Conservation (phyloP, 2,797 vertebrate genomes). For the Bradypodion ventrale region DNA sequence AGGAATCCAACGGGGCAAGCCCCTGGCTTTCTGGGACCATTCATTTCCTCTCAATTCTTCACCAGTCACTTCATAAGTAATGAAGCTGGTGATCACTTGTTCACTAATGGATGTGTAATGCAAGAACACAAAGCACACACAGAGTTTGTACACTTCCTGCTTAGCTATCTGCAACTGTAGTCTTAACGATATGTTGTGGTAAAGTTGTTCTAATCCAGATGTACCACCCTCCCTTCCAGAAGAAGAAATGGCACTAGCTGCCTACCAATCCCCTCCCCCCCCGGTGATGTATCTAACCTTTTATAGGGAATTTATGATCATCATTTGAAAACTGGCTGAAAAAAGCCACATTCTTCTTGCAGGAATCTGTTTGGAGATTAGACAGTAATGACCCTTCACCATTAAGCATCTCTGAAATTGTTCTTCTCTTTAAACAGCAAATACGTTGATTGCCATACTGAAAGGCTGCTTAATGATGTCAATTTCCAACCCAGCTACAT, state of each 20-base stretch:
- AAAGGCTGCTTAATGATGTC: conserved; percentile 16
- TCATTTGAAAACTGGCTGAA: background rate
- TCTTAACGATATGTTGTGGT: too few relatives aligned
- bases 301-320: background rate
- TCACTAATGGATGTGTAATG: background rate
- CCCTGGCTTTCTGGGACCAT: background rate
- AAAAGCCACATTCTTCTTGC: background rate
- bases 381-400: conserved; percentile 10
- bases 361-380: background rate
- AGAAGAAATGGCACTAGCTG: background rate
- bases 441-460: conserved; percentile 3
- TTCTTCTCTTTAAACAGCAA: conserved; percentile 17
- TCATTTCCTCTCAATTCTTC: background rate
- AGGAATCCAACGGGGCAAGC: background rate
- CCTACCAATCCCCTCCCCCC: too few relatives aligned
- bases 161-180: background rate
- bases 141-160: background rate
- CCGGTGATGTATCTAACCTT: background rate
- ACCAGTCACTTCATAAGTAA: background rate
- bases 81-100: background rate
- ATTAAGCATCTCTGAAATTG: conserved; percentile 22
- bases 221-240: background rate
- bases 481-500: conserved; percentile 35
- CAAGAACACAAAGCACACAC: background rate
- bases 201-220: background rate